Evolutionary conservation across 2,888 invertebrate species (phyloP).

Genomic region (Mystacides longicornis): DNA sequence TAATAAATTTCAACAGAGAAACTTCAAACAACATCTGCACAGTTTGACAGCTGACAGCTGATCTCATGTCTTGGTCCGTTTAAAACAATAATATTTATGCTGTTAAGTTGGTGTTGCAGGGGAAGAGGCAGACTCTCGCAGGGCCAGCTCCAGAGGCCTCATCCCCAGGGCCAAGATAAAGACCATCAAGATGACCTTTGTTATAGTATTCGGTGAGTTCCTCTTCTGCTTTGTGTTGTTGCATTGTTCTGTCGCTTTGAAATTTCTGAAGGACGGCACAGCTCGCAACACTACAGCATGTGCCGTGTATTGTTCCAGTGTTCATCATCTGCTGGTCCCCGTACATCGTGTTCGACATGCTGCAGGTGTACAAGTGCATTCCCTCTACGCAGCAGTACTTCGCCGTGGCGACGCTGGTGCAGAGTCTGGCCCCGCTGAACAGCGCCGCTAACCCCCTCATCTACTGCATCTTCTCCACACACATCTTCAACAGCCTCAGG

Average conservation of each 20-base stretch:
- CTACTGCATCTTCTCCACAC: constrained; percentile 87
- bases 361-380: constrained; percentile 81
- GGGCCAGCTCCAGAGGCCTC: constrained; percentile 85
- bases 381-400: constrained; percentile 72
- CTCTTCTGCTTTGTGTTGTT: not conserved
- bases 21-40: too few species aligned
- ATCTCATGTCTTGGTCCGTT: too few species aligned
- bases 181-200: constrained; percentile 96
- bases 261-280: too few species aligned
- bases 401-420: constrained; percentile 83
- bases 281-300: too few species aligned
- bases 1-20: too few species aligned
- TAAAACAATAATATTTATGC: too few species aligned
- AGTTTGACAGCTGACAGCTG: too few species aligned
- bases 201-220: constrained; percentile 82
- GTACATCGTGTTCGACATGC: constrained; percentile 84
- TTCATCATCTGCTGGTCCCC: constrained; percentile 95
- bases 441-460: constrained; percentile 92
- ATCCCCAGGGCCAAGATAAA: constrained; percentile 94
- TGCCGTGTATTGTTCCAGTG: too few species aligned
- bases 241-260: too few species aligned
- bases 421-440: constrained; percentile 85
- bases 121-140: constrained; percentile 53
- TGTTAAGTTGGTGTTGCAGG: too few species aligned
- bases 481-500: constrained; percentile 79